A percentile compares a stretch with the other conserved stretches of the same genome.
These are phyloP conservation scores for Rosalia funebris DNA, from an alignment of 2,888 invertebrate genomes.

Conservation along the genomic window DNA sequence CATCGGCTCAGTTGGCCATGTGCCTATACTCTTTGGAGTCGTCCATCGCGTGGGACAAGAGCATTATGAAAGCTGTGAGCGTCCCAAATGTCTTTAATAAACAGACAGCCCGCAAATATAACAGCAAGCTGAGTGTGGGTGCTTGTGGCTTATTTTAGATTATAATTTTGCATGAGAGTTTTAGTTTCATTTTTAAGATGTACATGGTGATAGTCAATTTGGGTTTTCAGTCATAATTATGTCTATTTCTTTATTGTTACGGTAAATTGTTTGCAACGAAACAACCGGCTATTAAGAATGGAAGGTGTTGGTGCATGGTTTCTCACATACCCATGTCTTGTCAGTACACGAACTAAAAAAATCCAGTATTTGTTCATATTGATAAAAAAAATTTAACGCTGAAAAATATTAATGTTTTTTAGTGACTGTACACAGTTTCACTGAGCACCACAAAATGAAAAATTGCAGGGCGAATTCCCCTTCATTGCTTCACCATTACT, in stretches of 20 bases:
- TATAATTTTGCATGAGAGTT: constrained; percentile 38
- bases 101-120: constrained; percentile 65
- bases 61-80: constrained; percentile 99
- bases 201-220: constrained; percentile 25
- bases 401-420: constrained; percentile 13
- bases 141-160: constrained; percentile 61
- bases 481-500: background rate
- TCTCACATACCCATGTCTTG: constrained; percentile 7
- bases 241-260: constrained; percentile 5
- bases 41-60: constrained; percentile 98
- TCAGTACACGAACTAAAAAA: constrained; percentile 10
- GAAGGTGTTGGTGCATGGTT: constrained; percentile 27
- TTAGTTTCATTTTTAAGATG: constrained; percentile 22
- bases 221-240: constrained; percentile 15
- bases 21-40: constrained; percentile 89
- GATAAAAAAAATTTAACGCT: background rate
- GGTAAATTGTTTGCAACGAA: background rate
- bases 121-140: constrained; percentile 66
- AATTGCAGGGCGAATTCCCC: background rate
- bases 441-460: constrained; percentile 1
- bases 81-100: constrained; percentile 61
- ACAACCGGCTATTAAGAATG: constrained; percentile 21
- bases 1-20: constrained; percentile 91
- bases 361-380: too few species aligned
- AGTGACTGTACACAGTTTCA: constrained; percentile 29